Evolutionary conservation across 2,113 vertebrate species (phyloP).

Genomic region (Semicossyphus pulcher): DNA sequence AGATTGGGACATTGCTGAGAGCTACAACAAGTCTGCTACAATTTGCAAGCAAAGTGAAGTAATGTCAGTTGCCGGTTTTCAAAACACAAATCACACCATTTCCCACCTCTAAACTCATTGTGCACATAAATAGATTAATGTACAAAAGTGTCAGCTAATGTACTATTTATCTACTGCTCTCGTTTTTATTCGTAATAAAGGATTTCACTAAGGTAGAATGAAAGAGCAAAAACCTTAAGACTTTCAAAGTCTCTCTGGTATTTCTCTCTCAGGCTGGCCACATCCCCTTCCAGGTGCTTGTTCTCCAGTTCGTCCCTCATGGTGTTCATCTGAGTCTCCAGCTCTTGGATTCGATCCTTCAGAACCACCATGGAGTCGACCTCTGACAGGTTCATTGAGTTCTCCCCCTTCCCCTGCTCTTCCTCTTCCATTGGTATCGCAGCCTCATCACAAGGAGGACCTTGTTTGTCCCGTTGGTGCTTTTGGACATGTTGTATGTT

Average conservation of each 20-base stretch:
- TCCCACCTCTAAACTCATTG: constrained; percentile 45
- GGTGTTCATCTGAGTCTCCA: constrained; percentile 91
- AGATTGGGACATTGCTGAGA: constrained; percentile 15
- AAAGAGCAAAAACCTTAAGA: constrained; percentile 90
- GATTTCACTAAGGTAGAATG: constrained; percentile 50
- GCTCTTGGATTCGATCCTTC: constrained; percentile 90
- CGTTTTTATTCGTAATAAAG: constrained; percentile 6
- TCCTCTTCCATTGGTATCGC: constrained; percentile 32
- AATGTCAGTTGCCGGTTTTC: neutral
- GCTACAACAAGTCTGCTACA: neutral
- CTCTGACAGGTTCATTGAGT: constrained; percentile 32
- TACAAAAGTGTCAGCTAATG: constrained; percentile 28
- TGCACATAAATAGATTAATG: constrained; percentile 20
- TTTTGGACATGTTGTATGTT: constrained; percentile 83
- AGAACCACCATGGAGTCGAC: constrained; percentile 86
- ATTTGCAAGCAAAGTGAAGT: neutral
- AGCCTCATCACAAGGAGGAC: constrained; percentile 7
- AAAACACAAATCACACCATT: constrained; percentile 54
- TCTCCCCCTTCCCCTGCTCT: constrained; percentile 52
- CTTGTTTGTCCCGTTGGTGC: constrained; percentile 69
- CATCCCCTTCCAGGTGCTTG: constrained; percentile 88
- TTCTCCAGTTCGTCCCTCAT: constrained; percentile 94
- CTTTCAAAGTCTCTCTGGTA: constrained; percentile 98
- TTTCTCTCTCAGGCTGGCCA: constrained; percentile 90
- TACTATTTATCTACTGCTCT: constrained; percentile 36